Evolutionary conservation across 2,113 vertebrate genomes (phyloP).

Genomic region (Neogobius melanostomus): DNA sequence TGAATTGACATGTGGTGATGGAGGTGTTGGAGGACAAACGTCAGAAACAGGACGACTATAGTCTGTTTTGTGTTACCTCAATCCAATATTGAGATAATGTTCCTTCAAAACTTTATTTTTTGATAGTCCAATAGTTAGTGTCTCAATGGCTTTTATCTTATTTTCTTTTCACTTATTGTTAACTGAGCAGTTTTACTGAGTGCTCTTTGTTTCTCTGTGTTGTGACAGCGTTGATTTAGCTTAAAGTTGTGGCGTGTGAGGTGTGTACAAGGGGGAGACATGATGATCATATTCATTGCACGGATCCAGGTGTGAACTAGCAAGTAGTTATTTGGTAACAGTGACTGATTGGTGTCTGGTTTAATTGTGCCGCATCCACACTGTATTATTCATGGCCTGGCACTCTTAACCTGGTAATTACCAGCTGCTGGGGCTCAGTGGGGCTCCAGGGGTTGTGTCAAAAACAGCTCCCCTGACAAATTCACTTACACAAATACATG

Average conservation of each 20-base stretch:
- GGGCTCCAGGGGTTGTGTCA: constrained; percentile 62
- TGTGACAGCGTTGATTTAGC: constrained; percentile 28
- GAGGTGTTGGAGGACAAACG: background rate
- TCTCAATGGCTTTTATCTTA: background rate
- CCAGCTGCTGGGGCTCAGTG: constrained; percentile 65
- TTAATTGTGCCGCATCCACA: constrained; percentile 74
- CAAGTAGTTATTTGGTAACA: constrained; percentile 79
- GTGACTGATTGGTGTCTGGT: constrained; percentile 75
- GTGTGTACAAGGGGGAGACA: background rate
- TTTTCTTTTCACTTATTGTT: background rate
- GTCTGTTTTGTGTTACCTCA: background rate
- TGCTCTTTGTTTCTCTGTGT: constrained; percentile 13
- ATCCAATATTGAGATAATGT: background rate
- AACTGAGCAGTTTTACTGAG: constrained; percentile 27
- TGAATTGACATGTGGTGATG: background rate
- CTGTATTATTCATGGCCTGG: constrained; percentile 78
- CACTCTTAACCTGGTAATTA: constrained; percentile 78
- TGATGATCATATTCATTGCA: constrained; percentile 51
- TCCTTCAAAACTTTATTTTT: background rate
- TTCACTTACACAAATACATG: constrained; percentile 58
- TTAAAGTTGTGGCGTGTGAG: background rate
- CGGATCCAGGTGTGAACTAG: constrained; percentile 69
- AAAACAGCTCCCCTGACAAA: constrained; percentile 65
- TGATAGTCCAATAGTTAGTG: too few species aligned
- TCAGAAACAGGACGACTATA: background rate